Evolutionary conservation across 2,113 vertebrate genomes (phyloP).

Genomic region (Ptyas mucosa): DNA sequence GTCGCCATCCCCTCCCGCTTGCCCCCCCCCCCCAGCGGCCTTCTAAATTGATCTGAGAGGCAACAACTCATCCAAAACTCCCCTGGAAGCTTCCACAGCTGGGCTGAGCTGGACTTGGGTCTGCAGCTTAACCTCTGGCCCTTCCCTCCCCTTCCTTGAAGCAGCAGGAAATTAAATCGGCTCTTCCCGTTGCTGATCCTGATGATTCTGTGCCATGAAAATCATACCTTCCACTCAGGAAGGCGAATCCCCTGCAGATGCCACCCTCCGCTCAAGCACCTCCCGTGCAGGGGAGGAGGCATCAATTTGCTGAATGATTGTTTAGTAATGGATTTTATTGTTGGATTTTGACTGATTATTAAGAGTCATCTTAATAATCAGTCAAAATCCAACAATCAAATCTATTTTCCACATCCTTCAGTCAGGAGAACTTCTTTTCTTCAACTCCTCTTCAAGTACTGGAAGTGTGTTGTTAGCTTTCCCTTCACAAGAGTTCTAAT

Average conservation of each 20-base stretch:
- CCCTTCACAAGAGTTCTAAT: not conserved
- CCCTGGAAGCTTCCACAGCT: not conserved
- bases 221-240: not conserved
- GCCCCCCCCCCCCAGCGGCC: not conserved
- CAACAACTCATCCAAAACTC: not conserved
- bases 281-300: not conserved
- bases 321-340: not conserved
- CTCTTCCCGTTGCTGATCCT: not conserved
- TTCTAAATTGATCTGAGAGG: not conserved
- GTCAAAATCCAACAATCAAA: not conserved
- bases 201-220: not conserved
- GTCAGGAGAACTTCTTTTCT: not conserved
- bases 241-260: not conserved
- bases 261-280: not conserved
- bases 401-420: not conserved
- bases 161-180: not conserved
- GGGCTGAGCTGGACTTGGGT: not conserved
- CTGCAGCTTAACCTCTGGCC: not conserved
- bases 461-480: not conserved
- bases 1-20: not conserved
- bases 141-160: not conserved
- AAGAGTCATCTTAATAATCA: not conserved
- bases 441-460: not conserved
- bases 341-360: too few relatives aligned
- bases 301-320: not conserved